Evolutionary conservation across 2,113 vertebrate genomes (phyloP).

Genomic region (Centrocercus urophasianus): DNA sequence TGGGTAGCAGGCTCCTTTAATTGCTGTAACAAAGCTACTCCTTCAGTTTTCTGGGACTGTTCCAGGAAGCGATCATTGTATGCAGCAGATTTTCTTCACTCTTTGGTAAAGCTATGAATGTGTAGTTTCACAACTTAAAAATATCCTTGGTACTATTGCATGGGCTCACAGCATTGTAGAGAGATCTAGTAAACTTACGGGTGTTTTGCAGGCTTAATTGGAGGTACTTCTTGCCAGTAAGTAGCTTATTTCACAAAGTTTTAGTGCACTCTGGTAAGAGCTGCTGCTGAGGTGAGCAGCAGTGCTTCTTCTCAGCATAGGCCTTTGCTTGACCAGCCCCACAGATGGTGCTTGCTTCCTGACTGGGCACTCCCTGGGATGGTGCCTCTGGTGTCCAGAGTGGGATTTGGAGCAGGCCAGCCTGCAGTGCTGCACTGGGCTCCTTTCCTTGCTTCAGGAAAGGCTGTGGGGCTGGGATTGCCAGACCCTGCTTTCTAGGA

Average conservation of each 20-base stretch:
- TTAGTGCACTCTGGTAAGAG: not conserved
- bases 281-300: not conserved
- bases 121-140: slow-evolving; percentile 51
- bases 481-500: not conserved
- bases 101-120: slow-evolving; percentile 45
- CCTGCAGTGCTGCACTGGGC: not conserved
- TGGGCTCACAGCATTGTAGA: not conserved
- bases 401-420: not conserved
- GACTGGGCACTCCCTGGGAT: rapidly evolving
- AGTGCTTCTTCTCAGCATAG: not conserved
- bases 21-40: slow-evolving; percentile 76
- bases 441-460: not conserved
- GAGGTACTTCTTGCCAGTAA: not conserved
- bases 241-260: slow-evolving; percentile 8
- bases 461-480: not conserved
- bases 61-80: slow-evolving; percentile 58
- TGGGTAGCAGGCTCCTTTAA: slow-evolving; percentile 72
- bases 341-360: not conserved
- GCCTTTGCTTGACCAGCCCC: rapidly evolving
- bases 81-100: slow-evolving; percentile 60
- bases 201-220: not conserved
- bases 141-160: slow-evolving; percentile 38
- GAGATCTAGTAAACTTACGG: slow-evolving; percentile 13
- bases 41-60: slow-evolving; percentile 68
- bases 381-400: rapidly evolving